Evolutionary conservation across 2,113 vertebrate species (phyloP).

Genomic region (Poeciliopsis retropinna): DNA sequence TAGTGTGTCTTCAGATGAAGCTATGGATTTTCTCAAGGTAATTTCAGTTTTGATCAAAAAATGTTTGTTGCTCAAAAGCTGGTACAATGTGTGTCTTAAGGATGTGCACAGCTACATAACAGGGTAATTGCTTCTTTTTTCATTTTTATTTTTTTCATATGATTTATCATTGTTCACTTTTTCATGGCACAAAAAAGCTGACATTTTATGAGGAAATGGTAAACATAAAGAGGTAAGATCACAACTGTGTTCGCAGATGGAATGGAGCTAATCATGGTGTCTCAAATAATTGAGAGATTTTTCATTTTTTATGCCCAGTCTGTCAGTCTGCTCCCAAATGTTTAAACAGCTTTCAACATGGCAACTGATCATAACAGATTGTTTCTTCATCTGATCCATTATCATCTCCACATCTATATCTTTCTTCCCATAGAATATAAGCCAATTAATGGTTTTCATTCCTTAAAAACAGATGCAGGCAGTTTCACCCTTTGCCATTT

Average conservation of each 20-base stretch:
- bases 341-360: background rate
- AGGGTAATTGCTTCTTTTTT: background rate
- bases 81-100: no score
- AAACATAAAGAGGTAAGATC: background rate
- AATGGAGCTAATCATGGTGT: background rate
- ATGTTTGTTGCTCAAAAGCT: no score
- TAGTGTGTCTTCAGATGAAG: background rate
- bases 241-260: background rate
- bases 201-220: background rate
- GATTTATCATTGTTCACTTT: no score
- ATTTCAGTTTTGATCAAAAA: no score
- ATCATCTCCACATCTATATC: background rate
- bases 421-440: background rate
- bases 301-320: background rate
- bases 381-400: background rate
- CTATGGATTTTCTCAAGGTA: background rate
- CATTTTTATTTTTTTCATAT: background rate
- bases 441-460: background rate
- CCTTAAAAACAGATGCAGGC: no score
- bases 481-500: background rate
- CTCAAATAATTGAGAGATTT: background rate
- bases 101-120: background rate
- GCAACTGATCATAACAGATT: background rate
- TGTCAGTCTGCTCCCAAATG: conserved; percentile 1
- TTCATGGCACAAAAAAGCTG: no score